phyloP scores from a whole-genome alignment of 2,888 invertebrate species.

The Crossocerus cetratus region DNA sequence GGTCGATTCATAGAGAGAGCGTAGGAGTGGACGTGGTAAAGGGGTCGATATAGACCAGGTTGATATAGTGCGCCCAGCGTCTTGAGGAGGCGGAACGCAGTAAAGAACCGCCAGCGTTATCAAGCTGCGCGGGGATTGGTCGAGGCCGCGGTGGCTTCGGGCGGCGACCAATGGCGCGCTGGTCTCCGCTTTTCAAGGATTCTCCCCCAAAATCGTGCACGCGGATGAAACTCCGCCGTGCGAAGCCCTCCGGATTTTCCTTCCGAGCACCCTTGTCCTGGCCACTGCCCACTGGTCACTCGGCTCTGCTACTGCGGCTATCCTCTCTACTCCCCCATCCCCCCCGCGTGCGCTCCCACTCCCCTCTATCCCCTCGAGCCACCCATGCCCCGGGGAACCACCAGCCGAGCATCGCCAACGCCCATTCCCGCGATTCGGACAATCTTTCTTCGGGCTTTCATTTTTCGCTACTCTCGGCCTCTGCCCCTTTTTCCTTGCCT shows the following conservation, averaged over 20 bases:
- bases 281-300: slow-evolving; percentile 61
- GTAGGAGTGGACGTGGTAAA: slow-evolving; percentile 32
- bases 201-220: slow-evolving; percentile 60
- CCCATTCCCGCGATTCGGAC: not conserved
- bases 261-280: slow-evolving; percentile 54
- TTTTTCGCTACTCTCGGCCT: not conserved
- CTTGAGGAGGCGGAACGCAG: slow-evolving; percentile 75
- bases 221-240: slow-evolving; percentile 37
- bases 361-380: slow-evolving; percentile 32
- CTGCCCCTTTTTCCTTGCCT: not conserved
- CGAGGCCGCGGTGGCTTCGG: slow-evolving; percentile 56
- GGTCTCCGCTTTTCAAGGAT: slow-evolving; percentile 74
- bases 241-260: slow-evolving; percentile 32
- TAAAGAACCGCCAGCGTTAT: slow-evolving; percentile 73
- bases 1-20: slow-evolving; percentile 43
- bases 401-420: not conserved
- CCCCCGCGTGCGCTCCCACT: slow-evolving; percentile 17
- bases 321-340: slow-evolving; percentile 30
- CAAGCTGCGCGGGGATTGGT: slow-evolving; percentile 72
- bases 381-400: slow-evolving; percentile 3
- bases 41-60: slow-evolving; percentile 24
- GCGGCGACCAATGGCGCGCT: slow-evolving; percentile 71
- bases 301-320: not conserved
- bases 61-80: slow-evolving; percentile 61
- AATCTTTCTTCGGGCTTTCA: not conserved